Evolutionary conservation across 2,113 vertebrate genomes (phyloP), one percentile per base, ranked within the genome.

Genomic region (Albula goreensis): DNA sequence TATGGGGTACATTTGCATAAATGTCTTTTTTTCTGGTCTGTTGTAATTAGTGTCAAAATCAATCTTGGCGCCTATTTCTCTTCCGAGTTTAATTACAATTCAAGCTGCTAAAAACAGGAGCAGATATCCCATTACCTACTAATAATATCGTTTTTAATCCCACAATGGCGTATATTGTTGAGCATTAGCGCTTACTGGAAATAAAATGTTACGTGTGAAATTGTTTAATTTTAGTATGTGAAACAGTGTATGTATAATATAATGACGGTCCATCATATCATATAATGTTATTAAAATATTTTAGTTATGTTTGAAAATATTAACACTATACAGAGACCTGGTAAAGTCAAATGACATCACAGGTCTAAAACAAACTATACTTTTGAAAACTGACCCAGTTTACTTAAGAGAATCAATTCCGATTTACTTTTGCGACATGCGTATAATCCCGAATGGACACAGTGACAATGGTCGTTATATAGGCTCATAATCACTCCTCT

Each of bases 41-140:
- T 93, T 94, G 92, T 94, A 98, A 98, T 99, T 99, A 98, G 96
- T 97, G 97, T 98, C 97, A 97, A 96, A 97, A 96, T 97, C 96
- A 98, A 97, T 99, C 96, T 97, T 90, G 94, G 91, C 90, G 92
- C 96, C 95, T 95, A 97, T 97, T 98, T 96, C 95, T 97, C 96
- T 95, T 97, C 89, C 89, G 94, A 95, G 94, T 98, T 97, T 98
- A 98, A 98, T 98, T 97, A 97, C 96, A 95, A 97, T 96, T 96
- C 95, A 96, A 96, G 94, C 96, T 93, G 96, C 95, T 96, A 74
- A 96, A 96, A 96, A 95, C 93, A 84, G 95, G 92, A 96, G 95
- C 95, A 96, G 92, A 90, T 96, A 95, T 91, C 92, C 95, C 66
- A 74, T 74, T 74, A 74, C 92, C 90, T 89, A 92, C 94, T 94